phyloP scores from a whole-genome alignment of 2,797 vertebrate species.

The Scomberomorus guttatus region DNA sequence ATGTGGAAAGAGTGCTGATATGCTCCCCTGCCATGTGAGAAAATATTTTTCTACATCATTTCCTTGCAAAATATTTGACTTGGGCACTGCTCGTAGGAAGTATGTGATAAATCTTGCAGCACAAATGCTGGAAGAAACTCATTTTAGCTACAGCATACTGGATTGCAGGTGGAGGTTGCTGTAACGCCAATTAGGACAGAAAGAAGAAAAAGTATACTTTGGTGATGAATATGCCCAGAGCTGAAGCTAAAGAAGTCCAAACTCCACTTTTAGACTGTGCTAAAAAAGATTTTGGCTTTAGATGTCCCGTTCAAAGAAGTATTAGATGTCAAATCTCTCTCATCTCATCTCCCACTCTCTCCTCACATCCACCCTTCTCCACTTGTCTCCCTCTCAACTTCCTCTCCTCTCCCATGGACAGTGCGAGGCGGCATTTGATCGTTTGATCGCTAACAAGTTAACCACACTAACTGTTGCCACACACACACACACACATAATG shows the following conservation, averaged over 20 bases:
- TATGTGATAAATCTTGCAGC: slow-evolving; percentile 38
- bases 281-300: slow-evolving; percentile 26
- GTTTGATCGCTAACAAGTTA: slow-evolving; percentile 49
- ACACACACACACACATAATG: slow-evolving; percentile 21
- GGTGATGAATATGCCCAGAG: slow-evolving; percentile 13
- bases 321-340: slow-evolving; percentile 31
- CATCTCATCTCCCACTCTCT: slow-evolving; percentile 3
- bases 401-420: not conserved
- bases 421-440: slow-evolving; percentile 8
- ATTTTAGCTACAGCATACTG: not conserved
- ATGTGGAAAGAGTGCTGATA: not conserved
- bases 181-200: slow-evolving; percentile 42
- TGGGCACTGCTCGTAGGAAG: slow-evolving; percentile 14
- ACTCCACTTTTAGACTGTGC: slow-evolving; percentile 25
- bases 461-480: slow-evolving; percentile 43
- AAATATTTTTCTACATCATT: slow-evolving; percentile 29
- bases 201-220: not conserved
- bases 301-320: slow-evolving; percentile 42
- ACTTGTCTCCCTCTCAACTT: not conserved
- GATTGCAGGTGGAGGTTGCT: slow-evolving; percentile 30
- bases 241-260: slow-evolving; percentile 19
- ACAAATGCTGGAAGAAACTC: not conserved
- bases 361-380: not conserved
- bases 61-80: slow-evolving; percentile 43
- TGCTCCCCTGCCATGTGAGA: not conserved